These are phyloP conservation scores for Bubo scandiacus DNA, from an alignment of 2,113 vertebrate genomes.

Conservation along the genomic window DNA sequence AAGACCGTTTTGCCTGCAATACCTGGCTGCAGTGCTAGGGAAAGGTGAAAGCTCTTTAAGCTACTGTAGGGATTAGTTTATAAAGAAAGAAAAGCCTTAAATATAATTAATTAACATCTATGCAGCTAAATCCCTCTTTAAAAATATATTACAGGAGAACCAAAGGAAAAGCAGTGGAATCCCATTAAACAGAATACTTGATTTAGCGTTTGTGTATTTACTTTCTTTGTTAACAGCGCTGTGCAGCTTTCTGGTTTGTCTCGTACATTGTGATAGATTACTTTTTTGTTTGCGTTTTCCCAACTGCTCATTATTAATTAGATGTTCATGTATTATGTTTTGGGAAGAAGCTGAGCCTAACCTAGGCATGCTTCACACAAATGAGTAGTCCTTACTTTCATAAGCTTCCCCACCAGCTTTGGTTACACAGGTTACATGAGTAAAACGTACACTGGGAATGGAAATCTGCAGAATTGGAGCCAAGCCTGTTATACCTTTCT, in stretches of 20 bases:
- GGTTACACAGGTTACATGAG: background rate
- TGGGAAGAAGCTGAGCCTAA: background rate
- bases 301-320: background rate
- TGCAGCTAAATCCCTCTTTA: background rate
- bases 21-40: background rate
- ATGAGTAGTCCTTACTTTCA: accelerated
- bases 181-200: background rate
- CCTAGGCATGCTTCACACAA: background rate
- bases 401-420: background rate
- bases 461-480: background rate
- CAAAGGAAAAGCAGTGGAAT: background rate
- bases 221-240: background rate
- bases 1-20: background rate
- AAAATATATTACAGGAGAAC: constrained; percentile 62
- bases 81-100: background rate
- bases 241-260: background rate
- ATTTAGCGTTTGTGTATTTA: background rate
- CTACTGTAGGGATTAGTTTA: background rate
- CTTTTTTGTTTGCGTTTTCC: background rate
- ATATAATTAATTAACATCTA: background rate
- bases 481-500: background rate
- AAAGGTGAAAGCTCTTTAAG: background rate
- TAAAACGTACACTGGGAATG: background rate
- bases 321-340: background rate
- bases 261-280: background rate